These are phyloP conservation scores for Erethizon dorsatum DNA, from an alignment of 2,797 vertebrate genomes.

Conservation along the genomic window DNA sequence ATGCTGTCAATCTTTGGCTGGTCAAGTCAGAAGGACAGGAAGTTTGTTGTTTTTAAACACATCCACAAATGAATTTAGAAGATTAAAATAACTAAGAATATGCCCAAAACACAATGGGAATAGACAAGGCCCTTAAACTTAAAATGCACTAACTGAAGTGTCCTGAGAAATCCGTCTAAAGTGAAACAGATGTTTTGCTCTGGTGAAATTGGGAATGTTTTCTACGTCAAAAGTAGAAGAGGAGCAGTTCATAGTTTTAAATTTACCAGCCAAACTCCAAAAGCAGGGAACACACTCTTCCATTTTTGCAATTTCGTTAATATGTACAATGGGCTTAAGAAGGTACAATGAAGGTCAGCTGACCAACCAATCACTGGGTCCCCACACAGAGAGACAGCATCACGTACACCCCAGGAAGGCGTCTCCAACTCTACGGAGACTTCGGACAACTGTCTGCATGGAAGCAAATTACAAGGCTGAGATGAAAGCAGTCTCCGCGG, in stretches of 20 bases:
- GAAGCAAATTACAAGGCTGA: conserved; percentile 59
- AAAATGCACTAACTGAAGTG: not conserved
- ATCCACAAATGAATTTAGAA: conserved; percentile 29
- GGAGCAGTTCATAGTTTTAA: not conserved
- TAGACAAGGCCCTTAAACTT: conserved; percentile 19
- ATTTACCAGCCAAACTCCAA: conserved; percentile 47
- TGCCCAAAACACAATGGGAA: conserved; percentile 44
- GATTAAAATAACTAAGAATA: conserved; percentile 66
- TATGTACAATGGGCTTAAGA: not conserved
- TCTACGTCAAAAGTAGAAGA: not conserved
- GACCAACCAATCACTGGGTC: not conserved
- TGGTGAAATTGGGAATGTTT: not conserved
- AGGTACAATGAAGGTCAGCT: not conserved
- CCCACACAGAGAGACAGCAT: not conserved
- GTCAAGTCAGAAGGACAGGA: not conserved
- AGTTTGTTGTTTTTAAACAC: not conserved
- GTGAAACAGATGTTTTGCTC: not conserved
- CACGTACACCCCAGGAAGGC: not conserved
- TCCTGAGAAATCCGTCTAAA: not conserved
- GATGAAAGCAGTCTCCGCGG: conserved; percentile 18
- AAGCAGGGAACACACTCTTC: conserved; percentile 41
- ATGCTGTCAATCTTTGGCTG: conserved; percentile 24
- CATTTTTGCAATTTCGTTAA: conserved; percentile 23
- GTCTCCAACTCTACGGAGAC: not conserved
- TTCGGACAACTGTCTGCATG: not conserved